Evolutionary conservation across 2,113 vertebrate genomes (phyloP).

Genomic region (Lampris megalopsis): DNA sequence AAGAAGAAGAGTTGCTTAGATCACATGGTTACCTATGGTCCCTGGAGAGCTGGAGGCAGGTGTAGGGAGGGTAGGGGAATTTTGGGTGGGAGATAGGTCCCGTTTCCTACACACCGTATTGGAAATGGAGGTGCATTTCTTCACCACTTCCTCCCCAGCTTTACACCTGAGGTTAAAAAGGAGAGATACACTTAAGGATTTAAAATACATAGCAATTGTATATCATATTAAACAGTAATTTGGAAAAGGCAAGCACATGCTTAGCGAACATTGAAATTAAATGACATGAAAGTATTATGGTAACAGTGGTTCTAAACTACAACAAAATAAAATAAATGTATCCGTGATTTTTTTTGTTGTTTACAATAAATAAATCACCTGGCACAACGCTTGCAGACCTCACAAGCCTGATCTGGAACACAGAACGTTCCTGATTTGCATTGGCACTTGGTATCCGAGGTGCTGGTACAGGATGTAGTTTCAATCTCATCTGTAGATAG

Average conservation of each 20-base stretch:
- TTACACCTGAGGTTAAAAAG: conserved; percentile 75
- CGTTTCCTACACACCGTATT: conserved; percentile 78
- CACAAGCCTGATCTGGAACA: conserved; percentile 82
- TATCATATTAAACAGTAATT: too few relatives aligned
- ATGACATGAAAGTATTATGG: too few relatives aligned
- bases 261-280: too few relatives aligned
- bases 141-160: conserved; percentile 73
- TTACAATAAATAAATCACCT: conserved; percentile 60
- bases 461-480: conserved; percentile 69
- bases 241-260: too few relatives aligned
- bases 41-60: not conserved
- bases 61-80: not conserved
- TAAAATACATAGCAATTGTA: too few relatives aligned
- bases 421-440: conserved; percentile 79
- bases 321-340: too few relatives aligned
- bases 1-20: too few relatives aligned
- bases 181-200: not conserved
- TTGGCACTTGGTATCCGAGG: conserved; percentile 76
- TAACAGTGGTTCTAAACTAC: too few relatives aligned
- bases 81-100: conserved; percentile 31
- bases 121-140: conserved; percentile 74
- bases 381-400: conserved; percentile 83
- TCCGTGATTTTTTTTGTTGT: too few relatives aligned
- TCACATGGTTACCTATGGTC: conserved; percentile 43
- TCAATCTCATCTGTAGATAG: conserved; percentile 72